Base-by-base conservation (phyloP, 2,113 vertebrate species). In the Zeus faber region DNA sequence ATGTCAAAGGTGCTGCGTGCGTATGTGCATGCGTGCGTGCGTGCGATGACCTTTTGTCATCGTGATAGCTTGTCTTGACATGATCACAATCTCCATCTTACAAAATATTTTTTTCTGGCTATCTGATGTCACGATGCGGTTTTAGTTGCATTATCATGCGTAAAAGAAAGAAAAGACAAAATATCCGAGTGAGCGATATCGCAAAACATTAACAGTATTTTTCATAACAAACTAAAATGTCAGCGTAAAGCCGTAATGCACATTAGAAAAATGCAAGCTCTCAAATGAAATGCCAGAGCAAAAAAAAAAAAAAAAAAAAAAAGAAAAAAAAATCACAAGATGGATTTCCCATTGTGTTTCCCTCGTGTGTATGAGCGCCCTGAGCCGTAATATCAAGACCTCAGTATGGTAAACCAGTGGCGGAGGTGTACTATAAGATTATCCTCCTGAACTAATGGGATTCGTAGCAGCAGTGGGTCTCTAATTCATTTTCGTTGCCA, bases 401-500 rank as follows among this genome's bases (percentile, higher is more conserved):
- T 51, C 62, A 35, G 41, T 18, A 63, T 40, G 48, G 61, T 40
- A 21, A 65, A 74, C 69, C 79, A 21, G 71, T 66, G 57, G 80
- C 78, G 69, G 49, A 33, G 79, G 72, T 86, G 66, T 81, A 64
- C 81, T 1, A 13, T 7, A 62, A 93, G 91, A 95, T 93, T 92
- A 93, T 93, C 87, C 89, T 68, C 82, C 50, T 61, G 81, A 93
- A 93, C 93, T 95, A 95, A 95, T 95, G 93, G 91, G 88, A 90
- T 91, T 91, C 92, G 90, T 91, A 93, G 91, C 92, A 94, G 73
- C 74, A 72, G 81, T 80, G 83, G 76, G 58, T 71, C 67, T 41
- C 71, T 84, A 74, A 85, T 87, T 72, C 80, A 81, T 85, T 81
- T 78, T 76, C 79, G 82, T 78, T 82, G 67, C 71, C 64, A 4